Base-by-base conservation (phyloP, 2,888 invertebrate genomes). In the Drosophila anceps region DNA sequence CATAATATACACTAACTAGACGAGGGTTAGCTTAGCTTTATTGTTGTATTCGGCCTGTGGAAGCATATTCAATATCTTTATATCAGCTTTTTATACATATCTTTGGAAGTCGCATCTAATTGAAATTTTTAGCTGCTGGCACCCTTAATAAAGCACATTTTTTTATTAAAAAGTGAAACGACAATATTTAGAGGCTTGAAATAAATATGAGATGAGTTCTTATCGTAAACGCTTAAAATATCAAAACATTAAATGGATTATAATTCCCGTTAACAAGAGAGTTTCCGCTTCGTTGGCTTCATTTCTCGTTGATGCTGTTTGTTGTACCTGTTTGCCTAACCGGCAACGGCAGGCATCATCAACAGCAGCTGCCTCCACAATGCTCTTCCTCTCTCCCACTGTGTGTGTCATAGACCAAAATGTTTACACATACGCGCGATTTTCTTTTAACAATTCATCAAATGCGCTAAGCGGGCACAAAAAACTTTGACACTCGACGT, bases 381-480 rank as follows among this genome's bases (percentile, higher is more conserved):
- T 9, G 5, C 24, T 13, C 12, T 24, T 10, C 31, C 24, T 27
- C 13, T 2, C 33, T 65, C 65, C 55, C 48, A 50, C 51, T 41
- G 57, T 62, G 65, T 51, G 31, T 53, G 55, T 72, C 65, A 69
- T 84, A 84, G 86, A 85, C 88, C 84, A 80, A 73, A 71, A 74
- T 88, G 82, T 84, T 87, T 84, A 89, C 89, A 86, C 84, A 85
- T 83, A 89, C 86, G 83, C 84, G 79, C 84, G 81, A 81, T 80
- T 89, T 85, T 82, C 88, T 82, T 83, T 88, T 79, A 84, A 82
- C 88, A 90, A 90, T 90, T 90, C 90, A 90, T 90, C 90, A 90
- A 90, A 82, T 78, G 81, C 78, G 79, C 72, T 82, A 83, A 89
- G 85, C 81, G 83, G 73, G 76, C 78, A 76, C 82, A 83, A 73